Evolutionary conservation across 2,888 invertebrate species (phyloP).

Genomic region (Drosophila testacea): DNA sequence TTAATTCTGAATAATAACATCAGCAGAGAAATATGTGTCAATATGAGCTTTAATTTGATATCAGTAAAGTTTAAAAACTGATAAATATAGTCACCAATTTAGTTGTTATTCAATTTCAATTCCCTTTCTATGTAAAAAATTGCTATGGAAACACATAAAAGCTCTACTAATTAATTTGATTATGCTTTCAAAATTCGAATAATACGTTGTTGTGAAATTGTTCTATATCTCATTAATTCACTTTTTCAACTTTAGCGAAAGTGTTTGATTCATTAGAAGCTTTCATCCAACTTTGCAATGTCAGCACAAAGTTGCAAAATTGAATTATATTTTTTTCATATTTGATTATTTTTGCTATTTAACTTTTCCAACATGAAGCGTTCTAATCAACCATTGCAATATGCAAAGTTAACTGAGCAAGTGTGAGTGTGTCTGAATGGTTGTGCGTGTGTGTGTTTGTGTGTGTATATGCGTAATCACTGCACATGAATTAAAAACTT

Average conservation of each 20-base stretch:
- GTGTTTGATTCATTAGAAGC: slow-evolving; percentile 59
- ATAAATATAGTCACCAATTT: no score
- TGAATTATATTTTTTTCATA: slow-evolving; percentile 32
- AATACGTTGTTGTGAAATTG: not conserved
- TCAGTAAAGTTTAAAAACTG: not conserved
- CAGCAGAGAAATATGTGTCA: no score
- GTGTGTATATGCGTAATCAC: slow-evolving; percentile 67
- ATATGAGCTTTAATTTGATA: no score
- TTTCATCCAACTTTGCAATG: slow-evolving; percentile 47
- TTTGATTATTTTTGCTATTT: slow-evolving; percentile 40
- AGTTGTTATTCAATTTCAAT: not conserved
- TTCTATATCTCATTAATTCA: slow-evolving; percentile 4
- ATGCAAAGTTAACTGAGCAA: slow-evolving; percentile 21
- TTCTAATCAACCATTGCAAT: slow-evolving; percentile 69
- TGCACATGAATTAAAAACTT: slow-evolving; percentile 80
- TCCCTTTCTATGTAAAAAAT: not conserved
- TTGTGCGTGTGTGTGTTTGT: slow-evolving; percentile 9
- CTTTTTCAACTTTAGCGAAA: slow-evolving; percentile 15
- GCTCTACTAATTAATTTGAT: not conserved
- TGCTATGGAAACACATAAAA: not conserved
- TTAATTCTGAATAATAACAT: no score
- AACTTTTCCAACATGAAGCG: slow-evolving; percentile 43
- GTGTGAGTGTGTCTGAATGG: not conserved
- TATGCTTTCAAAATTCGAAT: not conserved
- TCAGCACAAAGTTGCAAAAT: slow-evolving; percentile 40